phyloP scores from a whole-genome alignment of 2,888 invertebrate species.

The Amphipyra tragopoginis region DNA sequence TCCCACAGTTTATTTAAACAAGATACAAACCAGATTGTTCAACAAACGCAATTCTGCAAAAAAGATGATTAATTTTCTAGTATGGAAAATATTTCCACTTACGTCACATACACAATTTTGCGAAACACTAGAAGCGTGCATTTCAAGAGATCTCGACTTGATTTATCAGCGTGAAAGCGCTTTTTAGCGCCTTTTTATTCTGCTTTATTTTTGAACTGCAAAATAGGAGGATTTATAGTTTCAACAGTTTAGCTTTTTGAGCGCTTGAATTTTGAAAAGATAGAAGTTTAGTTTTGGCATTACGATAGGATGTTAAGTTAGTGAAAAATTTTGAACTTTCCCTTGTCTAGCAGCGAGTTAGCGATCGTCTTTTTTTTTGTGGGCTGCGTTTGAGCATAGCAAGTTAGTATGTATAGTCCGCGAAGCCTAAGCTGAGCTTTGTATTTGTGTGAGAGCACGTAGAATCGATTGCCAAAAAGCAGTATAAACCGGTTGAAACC shows the following conservation, averaged over 20 bases:
- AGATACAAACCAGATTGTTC: background rate
- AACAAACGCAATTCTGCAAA: background rate
- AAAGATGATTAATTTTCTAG: constrained; percentile 26
- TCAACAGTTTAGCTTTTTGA: constrained; percentile 27
- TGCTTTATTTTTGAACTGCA: constrained; percentile 45
- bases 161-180: constrained; percentile 54
- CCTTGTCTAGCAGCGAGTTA: background rate
- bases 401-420: too few relatives aligned
- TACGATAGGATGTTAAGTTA: constrained; percentile 13
- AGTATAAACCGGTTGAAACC: too few relatives aligned
- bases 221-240: constrained; percentile 45
- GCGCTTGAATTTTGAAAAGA: constrained; percentile 26
- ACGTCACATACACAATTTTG: constrained; percentile 48
- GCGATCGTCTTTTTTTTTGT: constrained; percentile 15
- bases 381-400: background rate
- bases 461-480: too few relatives aligned
- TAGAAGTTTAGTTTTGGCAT: constrained; percentile 28
- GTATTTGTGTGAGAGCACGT: too few relatives aligned
- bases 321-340: constrained; percentile 1
- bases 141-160: constrained; percentile 56
- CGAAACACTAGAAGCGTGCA: constrained; percentile 43
- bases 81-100: constrained; percentile 51
- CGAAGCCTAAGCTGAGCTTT: too few relatives aligned
- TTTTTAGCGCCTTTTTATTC: constrained; percentile 37
- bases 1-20: background rate